Evolutionary conservation across 1,140 invertebrate genomes (phyloP), one percentile per base, ranked within the genome.

Genomic region (Berghia stephanieae): DNA sequence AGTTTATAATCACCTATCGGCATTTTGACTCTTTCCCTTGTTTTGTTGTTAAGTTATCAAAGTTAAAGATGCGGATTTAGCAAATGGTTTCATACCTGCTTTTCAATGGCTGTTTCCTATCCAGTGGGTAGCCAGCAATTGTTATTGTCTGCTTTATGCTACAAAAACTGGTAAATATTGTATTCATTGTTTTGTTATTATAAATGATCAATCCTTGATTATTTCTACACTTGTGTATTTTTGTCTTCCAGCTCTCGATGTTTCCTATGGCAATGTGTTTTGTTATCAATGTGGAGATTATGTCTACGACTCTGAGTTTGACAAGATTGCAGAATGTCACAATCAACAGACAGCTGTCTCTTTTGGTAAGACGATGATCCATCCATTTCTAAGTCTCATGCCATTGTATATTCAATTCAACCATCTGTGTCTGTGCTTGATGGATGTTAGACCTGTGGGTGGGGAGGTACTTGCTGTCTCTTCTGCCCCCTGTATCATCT

Each of bases 281-380:
- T 99, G 97, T 90, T 93, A 94, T 87, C 92, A 93, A 87, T 99
- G 97, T 88, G 92, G 93, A 68, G 96, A 98, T 89, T 98, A 97
- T 88, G 94, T 98, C 52, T 97, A 96, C 89, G 96, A 98, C 87
- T 89, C 92, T 55, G 91, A 92, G 34, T 82, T 93, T 40, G 93
- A 93, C 78, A 83, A 87, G 27, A 90, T 93, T 63, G 93, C 87
- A 31, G 80, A 77, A 75, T 60, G 66, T 44, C 82, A 82, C 43
- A 72, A 57, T 38, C 77, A 78, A 31, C 72, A 60, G 77, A 75
- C 85, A 66, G 74, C 81, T 55, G 72, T 67, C 10, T 79, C 83
- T 2, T 67, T 83, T 75, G 81, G 84, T 82, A 80, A 77, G 36
- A 49, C 18, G 36, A 36, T 38, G 18, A n/a, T 13, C 18, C 34